phyloP scores from a whole-genome alignment of 2,113 vertebrate species.

The Rhynchomys soricoides region DNA sequence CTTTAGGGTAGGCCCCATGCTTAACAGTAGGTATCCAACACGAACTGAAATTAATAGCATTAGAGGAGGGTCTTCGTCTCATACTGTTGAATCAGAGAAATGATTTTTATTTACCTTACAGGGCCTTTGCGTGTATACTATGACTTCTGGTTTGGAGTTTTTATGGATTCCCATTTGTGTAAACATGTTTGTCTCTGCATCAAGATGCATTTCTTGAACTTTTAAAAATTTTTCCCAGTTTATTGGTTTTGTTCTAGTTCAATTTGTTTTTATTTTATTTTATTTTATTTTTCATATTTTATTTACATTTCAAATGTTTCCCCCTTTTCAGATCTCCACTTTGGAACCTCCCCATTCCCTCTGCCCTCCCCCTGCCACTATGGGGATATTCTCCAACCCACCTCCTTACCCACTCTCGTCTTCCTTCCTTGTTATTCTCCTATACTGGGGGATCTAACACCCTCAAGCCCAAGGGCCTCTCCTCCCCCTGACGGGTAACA shows the following conservation, averaged over 20 bases:
- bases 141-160: background rate
- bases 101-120: background rate
- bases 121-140: background rate
- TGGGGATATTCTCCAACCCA: too few relatives aligned
- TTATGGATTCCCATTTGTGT: background rate
- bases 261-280: background rate
- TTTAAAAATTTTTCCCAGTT: background rate
- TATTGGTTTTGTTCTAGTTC: background rate
- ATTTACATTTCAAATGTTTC: too few relatives aligned
- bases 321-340: too few relatives aligned
- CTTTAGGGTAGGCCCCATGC: background rate
- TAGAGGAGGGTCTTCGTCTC: background rate
- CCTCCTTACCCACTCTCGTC: too few relatives aligned
- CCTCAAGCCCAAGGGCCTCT: too few relatives aligned
- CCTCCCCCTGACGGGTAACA: too few relatives aligned
- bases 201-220: background rate
- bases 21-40: background rate
- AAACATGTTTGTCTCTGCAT: background rate
- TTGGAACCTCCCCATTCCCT: too few relatives aligned
- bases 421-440: too few relatives aligned
- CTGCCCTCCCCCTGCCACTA: too few relatives aligned
- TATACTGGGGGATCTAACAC: too few relatives aligned
- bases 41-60: background rate
- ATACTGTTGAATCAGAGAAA: background rate
- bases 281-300: background rate